Percentiles rank a stretch among this genome's conserved stretches.
phyloP scores from a whole-genome alignment of 2,113 vertebrate genomes.

The Cinclus mexicanus region DNA sequence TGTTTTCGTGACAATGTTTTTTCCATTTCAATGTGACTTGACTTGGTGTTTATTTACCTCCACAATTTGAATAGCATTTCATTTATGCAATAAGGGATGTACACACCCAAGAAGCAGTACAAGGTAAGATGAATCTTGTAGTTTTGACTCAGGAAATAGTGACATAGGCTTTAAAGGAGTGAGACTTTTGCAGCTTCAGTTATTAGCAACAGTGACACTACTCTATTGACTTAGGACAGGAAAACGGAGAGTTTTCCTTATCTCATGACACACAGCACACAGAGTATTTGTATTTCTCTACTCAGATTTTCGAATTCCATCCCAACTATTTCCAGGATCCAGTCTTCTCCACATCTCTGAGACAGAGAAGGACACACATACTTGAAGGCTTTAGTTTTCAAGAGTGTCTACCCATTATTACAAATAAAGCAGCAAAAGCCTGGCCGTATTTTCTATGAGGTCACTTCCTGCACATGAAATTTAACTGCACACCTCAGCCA shows the following conservation, averaged over 20 bases:
- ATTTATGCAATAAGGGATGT: neutral
- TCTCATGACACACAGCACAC: neutral
- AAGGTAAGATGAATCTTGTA: neutral
- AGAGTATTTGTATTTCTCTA: fast-evolving
- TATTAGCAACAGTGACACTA: no score
- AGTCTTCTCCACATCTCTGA: neutral
- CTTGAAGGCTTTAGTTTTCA: neutral
- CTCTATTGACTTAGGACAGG: neutral
- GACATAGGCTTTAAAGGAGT: neutral
- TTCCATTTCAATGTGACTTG: neutral
- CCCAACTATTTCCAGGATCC: neutral
- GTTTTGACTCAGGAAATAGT: neutral
- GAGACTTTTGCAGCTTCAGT: neutral
- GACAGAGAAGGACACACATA: neutral
- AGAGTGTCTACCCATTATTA: neutral
- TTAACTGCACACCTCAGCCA: fast-evolving
- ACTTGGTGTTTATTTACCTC: neutral
- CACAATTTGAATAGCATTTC: neutral
- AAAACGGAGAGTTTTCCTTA: neutral
- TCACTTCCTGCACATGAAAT: fast-evolving
- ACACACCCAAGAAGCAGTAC: neutral
- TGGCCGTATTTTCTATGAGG: neutral
- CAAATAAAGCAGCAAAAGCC: neutral
- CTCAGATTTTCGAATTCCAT: neutral
- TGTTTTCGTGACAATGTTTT: neutral